Evolutionary conservation across 2,888 invertebrate species (phyloP).

Genomic region (Nemoura dubitans): DNA sequence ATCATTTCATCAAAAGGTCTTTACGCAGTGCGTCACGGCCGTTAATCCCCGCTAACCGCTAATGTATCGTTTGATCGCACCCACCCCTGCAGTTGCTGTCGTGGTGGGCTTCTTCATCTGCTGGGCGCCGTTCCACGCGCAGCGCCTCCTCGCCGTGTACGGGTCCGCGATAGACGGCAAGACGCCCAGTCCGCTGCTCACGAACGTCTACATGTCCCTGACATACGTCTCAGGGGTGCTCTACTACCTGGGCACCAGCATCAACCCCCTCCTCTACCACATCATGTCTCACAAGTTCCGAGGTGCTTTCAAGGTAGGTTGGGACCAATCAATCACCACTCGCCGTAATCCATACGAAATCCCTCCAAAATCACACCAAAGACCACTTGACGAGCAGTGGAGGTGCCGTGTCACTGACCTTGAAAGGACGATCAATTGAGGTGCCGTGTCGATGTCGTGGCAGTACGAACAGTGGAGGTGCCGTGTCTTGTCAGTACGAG

Average conservation of each 20-base stretch:
- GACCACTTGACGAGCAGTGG: not conserved
- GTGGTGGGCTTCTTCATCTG: slow-evolving; percentile 85
- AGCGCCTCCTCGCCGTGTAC: slow-evolving; percentile 84
- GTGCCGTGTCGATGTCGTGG: no score
- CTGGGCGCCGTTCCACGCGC: slow-evolving; percentile 93
- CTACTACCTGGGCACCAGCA: slow-evolving; percentile 74
- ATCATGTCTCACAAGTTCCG: slow-evolving; percentile 77
- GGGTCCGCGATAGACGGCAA: slow-evolving; percentile 62
- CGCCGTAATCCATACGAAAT: no score
- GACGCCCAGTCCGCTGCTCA: slow-evolving; percentile 62
- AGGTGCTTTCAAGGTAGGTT: slow-evolving; percentile 71
- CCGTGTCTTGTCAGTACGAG: no score
- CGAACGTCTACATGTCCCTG: slow-evolving; percentile 61
- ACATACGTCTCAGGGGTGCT: slow-evolving; percentile 73
- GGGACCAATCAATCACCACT: not conserved
- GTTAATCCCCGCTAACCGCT: no score
- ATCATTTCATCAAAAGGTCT: no score
- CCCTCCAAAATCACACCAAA: not conserved
- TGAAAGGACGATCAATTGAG: no score
- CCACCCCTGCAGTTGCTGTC: slow-evolving; percentile 74
- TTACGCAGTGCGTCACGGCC: no score
- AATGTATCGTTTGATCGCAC: no score
- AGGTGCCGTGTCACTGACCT: no score
- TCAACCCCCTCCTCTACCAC: slow-evolving; percentile 76
- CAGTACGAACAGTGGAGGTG: no score